A percentile compares a stretch with the other conserved stretches of the same genome.
phyloP scores from a whole-genome alignment of 2,113 vertebrate genomes.

The Globicephala melas region DNA sequence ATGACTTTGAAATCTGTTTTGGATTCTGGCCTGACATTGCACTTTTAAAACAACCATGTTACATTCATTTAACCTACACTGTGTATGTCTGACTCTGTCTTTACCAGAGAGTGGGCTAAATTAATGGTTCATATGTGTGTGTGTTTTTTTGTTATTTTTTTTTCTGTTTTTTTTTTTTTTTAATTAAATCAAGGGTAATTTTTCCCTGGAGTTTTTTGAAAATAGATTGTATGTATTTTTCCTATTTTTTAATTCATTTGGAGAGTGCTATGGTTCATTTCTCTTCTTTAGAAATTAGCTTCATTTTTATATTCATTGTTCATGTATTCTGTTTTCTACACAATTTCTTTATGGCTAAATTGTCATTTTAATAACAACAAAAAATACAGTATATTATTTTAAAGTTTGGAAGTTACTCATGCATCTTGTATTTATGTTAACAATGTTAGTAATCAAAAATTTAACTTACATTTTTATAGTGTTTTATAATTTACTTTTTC shows the following conservation, averaged over 20 bases:
- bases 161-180: neutral
- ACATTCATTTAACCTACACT: neutral
- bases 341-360: neutral
- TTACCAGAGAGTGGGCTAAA: neutral
- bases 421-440: neutral
- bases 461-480: neutral
- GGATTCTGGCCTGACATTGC: neutral
- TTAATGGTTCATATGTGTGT: neutral
- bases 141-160: neutral
- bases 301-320: neutral
- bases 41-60: neutral
- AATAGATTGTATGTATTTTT: neutral
- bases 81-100: neutral
- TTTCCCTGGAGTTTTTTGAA: neutral
- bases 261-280: neutral
- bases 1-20: neutral
- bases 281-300: neutral
- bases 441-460: neutral
- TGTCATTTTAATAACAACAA: neutral
- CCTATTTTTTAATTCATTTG: neutral
- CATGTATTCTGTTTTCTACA: neutral
- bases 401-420: neutral
- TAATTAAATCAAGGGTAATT: neutral
- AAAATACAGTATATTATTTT: neutral
- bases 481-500: neutral